Base-by-base conservation (phyloP, 2,797 vertebrate species). In the Pantherophis alleghaniensis region DNA sequence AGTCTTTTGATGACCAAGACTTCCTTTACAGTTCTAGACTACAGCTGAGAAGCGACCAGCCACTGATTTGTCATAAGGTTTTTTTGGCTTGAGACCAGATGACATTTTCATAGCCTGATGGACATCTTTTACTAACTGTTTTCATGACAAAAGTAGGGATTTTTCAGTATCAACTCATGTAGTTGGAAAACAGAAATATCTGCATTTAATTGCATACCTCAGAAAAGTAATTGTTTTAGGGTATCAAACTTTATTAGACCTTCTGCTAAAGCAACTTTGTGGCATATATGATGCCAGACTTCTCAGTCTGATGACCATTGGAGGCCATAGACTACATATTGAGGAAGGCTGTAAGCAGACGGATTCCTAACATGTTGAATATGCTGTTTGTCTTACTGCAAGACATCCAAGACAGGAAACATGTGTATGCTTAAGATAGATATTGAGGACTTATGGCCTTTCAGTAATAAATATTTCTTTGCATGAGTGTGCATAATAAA, bases 401-500 rank as follows among this genome's bases (percentile, higher is more conserved):
- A 59, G 47, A 90, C 89, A 95, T 79, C 47, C 66, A 32, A 13
- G 69, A 61, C 12, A 57, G 91, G 14, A 93, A 93, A 22, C 20
- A 22, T 79, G 74, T 83, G 47, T 24, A 83, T 83, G 20, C 74
- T 83, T 83, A 83, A 47, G 74, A 1, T 47, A 79, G 37, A 79
- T 20, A 42, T 5, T 24, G 3, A 42, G 74, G 20, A 83, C 20
- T 24, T 83, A 47, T 47, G 20, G 74, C 10, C 74, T 42, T 83
- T 83, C 37, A 83, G 37, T 83, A 83, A 83, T 79, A 79, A 79
- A 79, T 83, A 83, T 47, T 83, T 83, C 18, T 83, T 83, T 42
- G 42, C 20, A 83, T 83, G 20, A 47, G 74, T 47, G 20, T 83
- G 37, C 74, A 42, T 47, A 47, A 42, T 79, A 79, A 79, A 79